Evolutionary conservation across 2,113 vertebrate species (phyloP).

Genomic region (Scatophagus argus): DNA sequence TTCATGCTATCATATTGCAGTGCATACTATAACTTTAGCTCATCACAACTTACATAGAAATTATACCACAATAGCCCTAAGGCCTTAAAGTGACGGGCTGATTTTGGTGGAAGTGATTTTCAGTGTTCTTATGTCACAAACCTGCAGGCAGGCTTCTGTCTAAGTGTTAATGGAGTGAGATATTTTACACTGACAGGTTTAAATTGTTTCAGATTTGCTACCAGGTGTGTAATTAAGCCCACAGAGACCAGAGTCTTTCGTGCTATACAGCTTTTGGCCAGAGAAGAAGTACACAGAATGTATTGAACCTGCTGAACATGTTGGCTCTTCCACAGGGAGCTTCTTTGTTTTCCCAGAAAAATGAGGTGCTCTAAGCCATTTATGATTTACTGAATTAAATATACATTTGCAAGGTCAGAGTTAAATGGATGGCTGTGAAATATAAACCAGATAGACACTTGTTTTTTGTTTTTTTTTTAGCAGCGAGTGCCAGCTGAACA

Average conservation of each 20-base stretch:
- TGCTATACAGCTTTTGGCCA: background rate
- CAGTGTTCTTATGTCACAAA: background rate
- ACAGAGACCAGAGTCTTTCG: constrained; percentile 1
- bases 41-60: no score
- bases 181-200: constrained; percentile 19
- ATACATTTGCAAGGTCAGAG: constrained; percentile 22
- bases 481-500: background rate
- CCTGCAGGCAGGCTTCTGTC: background rate
- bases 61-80: background rate
- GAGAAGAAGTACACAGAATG: background rate
- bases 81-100: background rate
- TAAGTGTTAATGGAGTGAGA: constrained; percentile 7
- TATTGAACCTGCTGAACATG: background rate
- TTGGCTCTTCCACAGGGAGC: background rate
- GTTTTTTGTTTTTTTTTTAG: background rate
- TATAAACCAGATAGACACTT: background rate
- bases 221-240: constrained; percentile 15
- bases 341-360: background rate
- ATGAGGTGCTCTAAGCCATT: constrained; percentile 28
- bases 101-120: background rate
- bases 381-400: constrained; percentile 34
- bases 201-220: constrained; percentile 11
- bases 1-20: no score
- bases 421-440: constrained; percentile 10
- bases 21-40: no score